These are phyloP conservation scores for Hirtodrosophila histrioides DNA, from an alignment of 2,888 invertebrate species.

Conservation along the genomic window DNA sequence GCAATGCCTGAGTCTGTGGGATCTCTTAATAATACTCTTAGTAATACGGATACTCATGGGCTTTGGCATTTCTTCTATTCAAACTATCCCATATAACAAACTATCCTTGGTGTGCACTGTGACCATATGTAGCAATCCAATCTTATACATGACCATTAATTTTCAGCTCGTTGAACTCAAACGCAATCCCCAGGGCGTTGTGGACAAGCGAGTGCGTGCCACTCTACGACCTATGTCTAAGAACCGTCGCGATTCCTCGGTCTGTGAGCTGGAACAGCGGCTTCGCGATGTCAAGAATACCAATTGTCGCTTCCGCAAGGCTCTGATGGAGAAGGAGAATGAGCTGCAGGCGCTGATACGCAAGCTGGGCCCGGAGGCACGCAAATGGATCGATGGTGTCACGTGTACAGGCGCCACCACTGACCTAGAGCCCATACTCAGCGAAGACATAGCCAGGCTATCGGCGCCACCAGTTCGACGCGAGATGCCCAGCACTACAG, in stretches of 20 bases:
- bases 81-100: conserved; percentile 27
- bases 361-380: conserved; percentile 84
- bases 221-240: conserved; percentile 94
- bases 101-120: conserved; percentile 47
- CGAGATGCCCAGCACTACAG: conserved; percentile 84
- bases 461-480: conserved; percentile 83
- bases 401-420: conserved; percentile 71
- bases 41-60: background rate
- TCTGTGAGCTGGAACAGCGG: conserved; percentile 92
- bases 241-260: conserved; percentile 91
- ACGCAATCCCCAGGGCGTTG: conserved; percentile 92
- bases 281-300: conserved; percentile 92
- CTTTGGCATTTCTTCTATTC: conserved; percentile 17
- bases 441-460: conserved; percentile 77
- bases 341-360: conserved; percentile 88
- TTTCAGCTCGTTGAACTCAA: conserved; percentile 93
- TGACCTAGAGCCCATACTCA: conserved; percentile 82
- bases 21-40: background rate
- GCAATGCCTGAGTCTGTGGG: conserved; percentile 13
- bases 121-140: background rate
- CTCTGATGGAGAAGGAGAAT: conserved; percentile 92
- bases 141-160: conserved; percentile 17
- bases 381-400: conserved; percentile 84
- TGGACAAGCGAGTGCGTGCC: conserved; percentile 93
- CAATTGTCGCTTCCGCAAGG: conserved; percentile 93